phyloP scores from a whole-genome alignment of 2,113 vertebrate species.

The Orycteropus afer region DNA sequence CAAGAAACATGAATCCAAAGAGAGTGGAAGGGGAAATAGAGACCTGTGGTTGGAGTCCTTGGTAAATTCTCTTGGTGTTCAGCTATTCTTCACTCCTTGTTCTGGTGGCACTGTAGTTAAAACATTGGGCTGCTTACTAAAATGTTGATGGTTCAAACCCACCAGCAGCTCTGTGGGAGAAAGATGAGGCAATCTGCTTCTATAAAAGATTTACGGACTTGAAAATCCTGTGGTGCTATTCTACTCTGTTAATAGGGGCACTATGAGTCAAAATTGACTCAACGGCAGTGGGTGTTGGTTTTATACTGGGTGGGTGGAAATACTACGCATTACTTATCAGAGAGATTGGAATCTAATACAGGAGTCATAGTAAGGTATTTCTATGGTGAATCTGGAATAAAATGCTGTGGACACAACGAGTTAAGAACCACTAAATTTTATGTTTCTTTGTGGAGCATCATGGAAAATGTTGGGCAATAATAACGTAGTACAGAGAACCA shows the following conservation, averaged over 20 bases:
- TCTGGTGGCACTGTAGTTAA: too few species aligned
- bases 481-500: not conserved
- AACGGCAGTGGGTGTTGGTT: too few species aligned
- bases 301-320: not conserved
- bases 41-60: not conserved
- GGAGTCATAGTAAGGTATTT: not conserved
- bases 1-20: conserved; percentile 50
- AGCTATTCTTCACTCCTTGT: not conserved
- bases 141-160: too few species aligned
- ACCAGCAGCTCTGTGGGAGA: too few species aligned
- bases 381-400: not conserved
- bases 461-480: not conserved
- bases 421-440: not conserved
- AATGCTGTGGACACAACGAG: not conserved
- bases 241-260: too few species aligned
- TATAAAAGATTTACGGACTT: too few species aligned
- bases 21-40: conserved; percentile 58
- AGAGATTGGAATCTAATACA: not conserved
- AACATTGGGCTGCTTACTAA: too few species aligned
- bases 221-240: too few species aligned
- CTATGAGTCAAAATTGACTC: too few species aligned
- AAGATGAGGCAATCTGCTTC: too few species aligned
- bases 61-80: not conserved
- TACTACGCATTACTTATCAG: not conserved
- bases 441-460: not conserved